These are phyloP conservation scores for Marronus borbonicus DNA, from an alignment of 2,888 invertebrate genomes.

Conservation along the genomic window DNA sequence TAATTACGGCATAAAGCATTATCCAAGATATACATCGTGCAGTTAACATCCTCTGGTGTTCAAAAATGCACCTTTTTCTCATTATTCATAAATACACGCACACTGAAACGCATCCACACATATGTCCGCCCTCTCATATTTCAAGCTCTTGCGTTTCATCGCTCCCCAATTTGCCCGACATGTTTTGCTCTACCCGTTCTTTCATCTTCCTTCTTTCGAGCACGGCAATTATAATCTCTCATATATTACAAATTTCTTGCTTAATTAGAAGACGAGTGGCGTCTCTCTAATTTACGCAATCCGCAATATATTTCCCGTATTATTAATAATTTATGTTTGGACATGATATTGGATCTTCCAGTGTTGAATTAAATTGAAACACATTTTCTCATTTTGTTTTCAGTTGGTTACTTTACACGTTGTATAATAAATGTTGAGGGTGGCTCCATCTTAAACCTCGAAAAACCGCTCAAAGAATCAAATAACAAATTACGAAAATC, in stretches of 20 bases:
- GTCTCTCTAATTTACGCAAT: neutral
- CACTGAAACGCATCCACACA: neutral
- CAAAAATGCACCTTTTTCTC: neutral
- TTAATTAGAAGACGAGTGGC: conserved; percentile 22
- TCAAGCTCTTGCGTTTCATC: conserved; percentile 58
- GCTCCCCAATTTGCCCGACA: conserved; percentile 65
- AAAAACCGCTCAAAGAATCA: conserved; percentile 25
- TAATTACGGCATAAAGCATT: conserved; percentile 56
- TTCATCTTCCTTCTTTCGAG: conserved; percentile 59
- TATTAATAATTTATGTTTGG: too few relatives aligned
- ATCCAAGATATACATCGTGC: conserved; percentile 57
- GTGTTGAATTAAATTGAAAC: too few relatives aligned
- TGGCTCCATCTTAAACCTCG: neutral
- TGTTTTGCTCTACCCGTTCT: conserved; percentile 61
- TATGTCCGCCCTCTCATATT: conserved; percentile 59
- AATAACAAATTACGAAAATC: conserved; percentile 40
- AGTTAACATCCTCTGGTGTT: conserved; percentile 58
- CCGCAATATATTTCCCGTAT: neutral
- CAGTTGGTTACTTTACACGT: neutral
- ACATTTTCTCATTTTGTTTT: too few relatives aligned
- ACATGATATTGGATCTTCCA: too few relatives aligned
- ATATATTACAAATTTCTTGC: conserved; percentile 36
- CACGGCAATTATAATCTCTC: conserved; percentile 54
- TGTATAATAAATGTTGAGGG: neutral
- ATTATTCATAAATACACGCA: conserved; percentile 1